These are phyloP conservation scores for Hemibagrus guttatus DNA, from an alignment of 2,797 vertebrate species.

Conservation along the genomic window DNA sequence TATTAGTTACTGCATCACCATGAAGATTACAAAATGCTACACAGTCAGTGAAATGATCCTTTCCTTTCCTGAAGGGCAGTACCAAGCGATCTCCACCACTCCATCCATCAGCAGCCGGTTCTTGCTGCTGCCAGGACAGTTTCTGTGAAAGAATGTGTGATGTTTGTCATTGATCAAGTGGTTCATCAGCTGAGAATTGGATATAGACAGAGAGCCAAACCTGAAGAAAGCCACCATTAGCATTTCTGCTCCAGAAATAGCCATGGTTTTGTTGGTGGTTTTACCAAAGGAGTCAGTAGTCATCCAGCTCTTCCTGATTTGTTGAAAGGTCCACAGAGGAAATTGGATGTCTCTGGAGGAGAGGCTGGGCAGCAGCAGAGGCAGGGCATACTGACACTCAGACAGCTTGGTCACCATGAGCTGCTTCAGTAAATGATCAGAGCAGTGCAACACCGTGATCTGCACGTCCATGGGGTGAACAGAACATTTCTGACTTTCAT, in stretches of 20 bases:
- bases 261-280: background rate
- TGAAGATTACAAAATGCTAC: no score
- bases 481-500: background rate
- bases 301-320: background rate
- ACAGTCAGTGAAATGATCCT: no score
- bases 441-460: background rate
- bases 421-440: background rate
- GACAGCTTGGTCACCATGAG: background rate
- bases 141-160: background rate
- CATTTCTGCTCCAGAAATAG: background rate
- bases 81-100: background rate
- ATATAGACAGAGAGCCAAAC: background rate
- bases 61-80: no score
- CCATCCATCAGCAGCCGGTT: background rate
- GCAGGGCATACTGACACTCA: background rate
- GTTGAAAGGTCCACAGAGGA: background rate
- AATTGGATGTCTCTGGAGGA: background rate
- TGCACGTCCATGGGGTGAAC: background rate
- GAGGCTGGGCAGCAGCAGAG: background rate
- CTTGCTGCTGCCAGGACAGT: background rate
- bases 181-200: slow-evolving; percentile 1
- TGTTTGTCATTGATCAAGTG: background rate
- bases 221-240: slow-evolving; percentile 6
- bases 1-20: no score
- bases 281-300: background rate